Evolutionary conservation across 2,113 vertebrate genomes (phyloP), one percentile per base, ranked within the genome.

Genomic region (Castor canadensis): DNA sequence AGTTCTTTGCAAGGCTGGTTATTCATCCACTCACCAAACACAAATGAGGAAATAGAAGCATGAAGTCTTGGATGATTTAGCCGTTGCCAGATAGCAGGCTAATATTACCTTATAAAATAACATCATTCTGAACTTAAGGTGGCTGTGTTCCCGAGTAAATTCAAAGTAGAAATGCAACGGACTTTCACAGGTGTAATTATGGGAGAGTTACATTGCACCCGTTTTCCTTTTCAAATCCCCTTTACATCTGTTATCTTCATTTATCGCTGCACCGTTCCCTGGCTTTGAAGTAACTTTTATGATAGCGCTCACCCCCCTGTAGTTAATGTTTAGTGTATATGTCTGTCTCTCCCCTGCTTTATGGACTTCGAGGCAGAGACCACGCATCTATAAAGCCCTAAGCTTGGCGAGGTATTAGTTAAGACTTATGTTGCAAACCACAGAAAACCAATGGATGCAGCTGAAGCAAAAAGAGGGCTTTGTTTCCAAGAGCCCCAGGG

Each of bases 281-380:
- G 72, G 83, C 75, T 89, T 87, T 11, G 69, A 71, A 87, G 56
- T 49, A 64, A 69, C 24, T 84, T 95, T 82, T 95, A 94, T 91
- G 54, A 60, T 19, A 47, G 89, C 87, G 35, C 77, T 93, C 66
- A 90, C 40, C 0, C 6, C 69, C 47, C 81, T 3, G 47, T 52
- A 35, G 87, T 95, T 97, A 96, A 95, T 96, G 96, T 92, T 94
- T 91, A 96, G 56, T 38, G 69, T 56, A 1, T 17, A 43, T 6
- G 75, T 76, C 92, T 43, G 17, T 85, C n/a, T 76, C 84, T 93
- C 58, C 83, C 1, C 87, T 93, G 90, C 24, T 92, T 95, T 95
- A 93, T 91, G 90, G 77, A 75, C 76, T 92, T 96, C 82, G 47
- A 92, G 76, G 95, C 84, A 73, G 71, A 87, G 84, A 76, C 66